Conservation (phyloP, 2,113 vertebrate species). For the Sturnus vulgaris region DNA sequence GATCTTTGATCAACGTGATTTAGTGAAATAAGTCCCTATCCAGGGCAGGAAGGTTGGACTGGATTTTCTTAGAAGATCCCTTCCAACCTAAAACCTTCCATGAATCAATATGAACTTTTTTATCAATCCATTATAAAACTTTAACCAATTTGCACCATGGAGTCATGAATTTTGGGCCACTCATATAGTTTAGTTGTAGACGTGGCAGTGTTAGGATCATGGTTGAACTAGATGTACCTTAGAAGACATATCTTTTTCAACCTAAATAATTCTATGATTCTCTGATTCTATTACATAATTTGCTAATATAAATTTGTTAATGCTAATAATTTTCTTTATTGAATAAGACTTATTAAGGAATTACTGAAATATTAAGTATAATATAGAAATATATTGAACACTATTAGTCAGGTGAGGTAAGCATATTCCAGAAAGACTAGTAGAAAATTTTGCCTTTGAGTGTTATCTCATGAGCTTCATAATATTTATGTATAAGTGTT, state of each 20-base stretch:
- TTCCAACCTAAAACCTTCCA: background rate
- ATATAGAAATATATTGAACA: background rate
- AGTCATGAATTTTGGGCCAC: background rate
- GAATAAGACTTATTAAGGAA: background rate
- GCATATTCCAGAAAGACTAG: background rate
- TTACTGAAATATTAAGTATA: background rate
- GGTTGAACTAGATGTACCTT: background rate
- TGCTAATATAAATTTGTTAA: background rate
- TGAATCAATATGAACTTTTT: background rate
- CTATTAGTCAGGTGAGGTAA: background rate
- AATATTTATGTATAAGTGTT: background rate
- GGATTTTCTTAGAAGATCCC: background rate
- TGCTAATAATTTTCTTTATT: background rate
- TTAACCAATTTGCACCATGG: background rate
- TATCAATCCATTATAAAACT: background rate
- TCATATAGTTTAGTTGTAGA: background rate
- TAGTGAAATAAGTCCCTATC: background rate
- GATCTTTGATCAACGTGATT: background rate
- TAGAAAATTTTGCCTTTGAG: background rate
- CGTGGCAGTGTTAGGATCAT: accelerated
- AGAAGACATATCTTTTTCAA: background rate
- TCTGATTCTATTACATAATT: background rate
- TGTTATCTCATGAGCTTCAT: background rate
- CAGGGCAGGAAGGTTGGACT: background rate
- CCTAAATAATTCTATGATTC: background rate